Percentiles rank a stretch among this genome's conserved stretches.
Conservation (phyloP, 2,797 vertebrate species). For the Onychomys torridus region DNA sequence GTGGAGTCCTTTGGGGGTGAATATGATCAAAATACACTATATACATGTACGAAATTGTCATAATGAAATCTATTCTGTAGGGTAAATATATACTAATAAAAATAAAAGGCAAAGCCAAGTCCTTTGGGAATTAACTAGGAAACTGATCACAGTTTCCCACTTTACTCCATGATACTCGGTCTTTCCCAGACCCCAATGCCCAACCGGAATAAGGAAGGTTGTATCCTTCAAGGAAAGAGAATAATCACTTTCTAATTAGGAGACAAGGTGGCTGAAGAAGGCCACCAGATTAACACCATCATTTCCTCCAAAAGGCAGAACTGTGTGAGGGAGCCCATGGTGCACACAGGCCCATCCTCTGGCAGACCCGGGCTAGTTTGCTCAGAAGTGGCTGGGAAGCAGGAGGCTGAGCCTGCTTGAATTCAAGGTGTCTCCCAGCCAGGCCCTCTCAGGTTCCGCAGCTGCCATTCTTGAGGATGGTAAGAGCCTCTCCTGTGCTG, state of each 20-base stretch:
- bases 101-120: not conserved
- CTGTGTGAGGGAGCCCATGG: not conserved
- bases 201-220: not conserved
- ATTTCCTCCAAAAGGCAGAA: not conserved
- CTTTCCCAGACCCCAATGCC: not conserved
- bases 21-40: not conserved
- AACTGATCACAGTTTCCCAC: not conserved
- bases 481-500: not conserved
- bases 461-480: not conserved
- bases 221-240: not conserved
- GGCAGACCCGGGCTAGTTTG: not conserved
- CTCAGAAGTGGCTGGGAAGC: not conserved
- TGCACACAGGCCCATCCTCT: not conserved
- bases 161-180: not conserved
- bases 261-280: not conserved
- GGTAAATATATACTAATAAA: not conserved
- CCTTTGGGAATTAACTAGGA: constrained; percentile 1
- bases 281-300: not conserved
- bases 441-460: not conserved
- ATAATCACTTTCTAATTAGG: not conserved
- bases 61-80: not conserved
- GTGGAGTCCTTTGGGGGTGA: not conserved
- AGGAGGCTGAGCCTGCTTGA: not conserved
- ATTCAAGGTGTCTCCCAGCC: not conserved
- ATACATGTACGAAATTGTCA: constrained; percentile 42